A percentile compares a stretch with the other conserved stretches of the same genome.
Evolutionary conservation across 2,888 invertebrate species (phyloP).

Genomic region (Pocota personata): DNA sequence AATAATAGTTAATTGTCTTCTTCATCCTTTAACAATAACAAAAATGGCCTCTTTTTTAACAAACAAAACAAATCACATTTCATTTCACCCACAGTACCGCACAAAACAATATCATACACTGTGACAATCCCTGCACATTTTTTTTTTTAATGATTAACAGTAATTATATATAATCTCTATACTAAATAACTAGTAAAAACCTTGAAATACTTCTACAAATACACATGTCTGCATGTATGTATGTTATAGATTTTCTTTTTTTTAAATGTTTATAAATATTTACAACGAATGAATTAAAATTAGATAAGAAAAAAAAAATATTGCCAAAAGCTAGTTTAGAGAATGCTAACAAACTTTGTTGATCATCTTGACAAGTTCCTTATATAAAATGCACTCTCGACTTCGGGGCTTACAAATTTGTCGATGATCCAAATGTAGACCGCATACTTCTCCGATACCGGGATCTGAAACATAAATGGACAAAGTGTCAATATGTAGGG

Average conservation of each 20-base stretch:
- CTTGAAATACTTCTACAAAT: conserved; percentile 7
- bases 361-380: conserved; percentile 87
- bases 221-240: neutral
- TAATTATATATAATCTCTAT: conserved; percentile 14
- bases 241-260: neutral
- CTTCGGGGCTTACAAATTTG: conserved; percentile 93
- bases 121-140: conserved; percentile 38
- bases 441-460: conserved; percentile 89
- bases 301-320: conserved; percentile 6
- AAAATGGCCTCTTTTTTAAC: conserved; percentile 25
- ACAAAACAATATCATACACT: neutral
- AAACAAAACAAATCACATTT: conserved; percentile 55
- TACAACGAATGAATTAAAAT: conserved; percentile 37
- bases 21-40: neutral
- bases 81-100: conserved; percentile 23
- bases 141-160: conserved; percentile 8
- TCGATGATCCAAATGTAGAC: conserved; percentile 90
- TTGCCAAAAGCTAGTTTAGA: neutral
- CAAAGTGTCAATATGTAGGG: neutral
- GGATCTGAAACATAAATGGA: conserved; percentile 85
- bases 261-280: conserved; percentile 43
- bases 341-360: conserved; percentile 80
- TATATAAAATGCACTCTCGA: conserved; percentile 87
- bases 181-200: conserved; percentile 14
- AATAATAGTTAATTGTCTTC: neutral